Evolutionary conservation across 2,888 invertebrate genomes (phyloP).

Genomic region (Acanthococcus lagerstroemiae): DNA sequence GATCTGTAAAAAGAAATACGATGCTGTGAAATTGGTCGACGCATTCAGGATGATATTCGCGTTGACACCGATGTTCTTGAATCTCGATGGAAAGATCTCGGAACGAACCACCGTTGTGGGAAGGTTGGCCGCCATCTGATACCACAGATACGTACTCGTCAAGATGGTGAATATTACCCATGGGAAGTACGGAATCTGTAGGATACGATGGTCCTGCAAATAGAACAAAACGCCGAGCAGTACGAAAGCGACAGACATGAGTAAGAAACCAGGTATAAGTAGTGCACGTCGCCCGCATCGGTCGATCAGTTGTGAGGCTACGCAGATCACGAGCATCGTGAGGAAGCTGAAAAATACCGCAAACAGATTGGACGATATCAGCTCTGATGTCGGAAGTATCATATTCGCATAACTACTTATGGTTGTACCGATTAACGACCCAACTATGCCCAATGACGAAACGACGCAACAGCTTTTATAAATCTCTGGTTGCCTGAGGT

Average conservation of each 20-base stretch:
- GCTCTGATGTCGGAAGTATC: not conserved
- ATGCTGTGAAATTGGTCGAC: not conserved
- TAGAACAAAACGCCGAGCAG: not conserved
- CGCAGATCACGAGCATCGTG: not conserved
- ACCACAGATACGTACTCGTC: not conserved
- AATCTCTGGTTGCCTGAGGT: not conserved
- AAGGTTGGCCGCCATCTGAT: not conserved
- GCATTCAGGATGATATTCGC: not conserved
- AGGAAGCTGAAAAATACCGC: not conserved
- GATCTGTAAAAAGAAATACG: not conserved
- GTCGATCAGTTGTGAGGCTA: not conserved
- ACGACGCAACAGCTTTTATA: not conserved
- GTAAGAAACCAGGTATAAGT: not conserved
- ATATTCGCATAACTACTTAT: not conserved
- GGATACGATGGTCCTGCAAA: not conserved
- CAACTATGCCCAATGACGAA: not conserved
- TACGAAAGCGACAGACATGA: not conserved
- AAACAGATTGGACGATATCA: not conserved
- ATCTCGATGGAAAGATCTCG: not conserved
- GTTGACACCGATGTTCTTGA: not conserved
- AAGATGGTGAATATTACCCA: not conserved
- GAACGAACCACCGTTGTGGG: not conserved
- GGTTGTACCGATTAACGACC: not conserved
- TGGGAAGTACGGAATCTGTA: not conserved
- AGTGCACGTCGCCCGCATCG: not conserved